Conservation (phyloP, 1,140 invertebrate species). For the Drosophila micromelanica region DNA sequence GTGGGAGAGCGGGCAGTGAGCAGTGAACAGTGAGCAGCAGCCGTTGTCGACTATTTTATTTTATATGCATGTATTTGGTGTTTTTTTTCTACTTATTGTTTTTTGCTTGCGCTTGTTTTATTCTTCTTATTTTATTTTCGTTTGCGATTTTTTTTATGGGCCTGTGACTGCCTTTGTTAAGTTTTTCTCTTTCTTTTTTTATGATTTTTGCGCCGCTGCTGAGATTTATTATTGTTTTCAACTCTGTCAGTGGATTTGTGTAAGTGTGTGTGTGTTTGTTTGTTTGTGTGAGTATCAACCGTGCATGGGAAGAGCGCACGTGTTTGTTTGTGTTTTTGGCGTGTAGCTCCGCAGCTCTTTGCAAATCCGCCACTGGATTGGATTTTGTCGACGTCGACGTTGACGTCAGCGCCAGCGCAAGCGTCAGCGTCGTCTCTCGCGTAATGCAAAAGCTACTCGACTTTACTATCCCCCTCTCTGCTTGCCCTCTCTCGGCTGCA, state of each 20-base stretch:
- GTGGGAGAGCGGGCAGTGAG: conserved; percentile 1
- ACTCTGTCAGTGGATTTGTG: conserved; percentile 19
- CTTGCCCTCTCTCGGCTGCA: not conserved
- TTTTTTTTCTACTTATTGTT: conserved; percentile 7
- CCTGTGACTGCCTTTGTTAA: conserved; percentile 62
- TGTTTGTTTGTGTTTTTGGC: conserved; percentile 45
- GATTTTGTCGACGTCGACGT: conserved; percentile 44
- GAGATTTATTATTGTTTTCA: conserved; percentile 76
- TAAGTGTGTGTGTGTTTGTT: not conserved
- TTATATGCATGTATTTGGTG: conserved; percentile 38
- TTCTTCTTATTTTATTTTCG: conserved; percentile 45
- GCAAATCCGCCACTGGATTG: conserved; percentile 65
- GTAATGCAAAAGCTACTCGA: conserved; percentile 45
- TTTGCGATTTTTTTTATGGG: conserved; percentile 63
- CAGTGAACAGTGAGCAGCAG: conserved; percentile 14
- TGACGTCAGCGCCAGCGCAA: conserved; percentile 10
- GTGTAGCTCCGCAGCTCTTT: conserved; percentile 52
- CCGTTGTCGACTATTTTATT: conserved; percentile 59
- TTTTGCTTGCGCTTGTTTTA: conserved; percentile 41
- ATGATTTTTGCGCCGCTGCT: conserved; percentile 61
- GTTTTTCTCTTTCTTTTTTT: conserved; percentile 53
- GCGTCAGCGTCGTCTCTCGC: conserved; percentile 31
- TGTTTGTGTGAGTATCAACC: conserved; percentile 5
- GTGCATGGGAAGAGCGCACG: conserved; percentile 16
- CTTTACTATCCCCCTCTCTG: conserved; percentile 24